Base-by-base conservation (phyloP, 2,888 invertebrate genomes). In the Parasteatoda lunata region DNA sequence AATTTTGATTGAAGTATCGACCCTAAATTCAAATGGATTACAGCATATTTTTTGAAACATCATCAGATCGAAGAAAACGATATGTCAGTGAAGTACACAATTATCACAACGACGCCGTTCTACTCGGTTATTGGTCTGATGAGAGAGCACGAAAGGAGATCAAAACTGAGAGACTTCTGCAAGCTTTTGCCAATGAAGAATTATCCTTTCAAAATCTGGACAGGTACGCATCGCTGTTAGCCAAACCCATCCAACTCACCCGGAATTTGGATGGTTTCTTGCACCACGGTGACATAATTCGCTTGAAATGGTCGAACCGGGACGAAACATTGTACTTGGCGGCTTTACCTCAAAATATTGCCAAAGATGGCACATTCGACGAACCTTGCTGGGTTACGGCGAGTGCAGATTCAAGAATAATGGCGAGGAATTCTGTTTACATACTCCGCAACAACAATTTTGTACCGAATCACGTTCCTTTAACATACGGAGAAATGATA, bases 181-280 rank as follows among this genome's bases (percentile, higher is more conserved):
- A 76, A 49, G 79, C 78, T 13, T 59, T 79, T n/a, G 64, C 64
- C 45, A 73, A 76, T 45, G 69, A 70, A n/a, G 48, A 79, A 15
- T 51, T 85, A 13, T 51, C 79, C 9, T 85, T 76, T 9, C 84
- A 85, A n/a, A 85, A 79, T 13, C 51, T 85, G n/a, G 79, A 85
- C 48, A 76, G 48, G 51, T 85, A 85, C 13, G 11, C 79, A 47
- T 15, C 11, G 8, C 13, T 47, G 11, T 13, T 85, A 5, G 76
- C 70, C n/a, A 54, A 51, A 48, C 84, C 79, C 3, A 47, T 85
- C 1, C 51, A 69, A 6, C 79, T 85, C 9, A 85, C 84, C 0
- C 59, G 65, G 15, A 85, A 85, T 52, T 51, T 76, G 9, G 84
- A 85, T 45, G 84, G 84, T 5, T 85, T 79, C 47, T n/a, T 85